phyloP scores from a whole-genome alignment of 2,888 invertebrate genomes.

The Mylabris sibirica region DNA sequence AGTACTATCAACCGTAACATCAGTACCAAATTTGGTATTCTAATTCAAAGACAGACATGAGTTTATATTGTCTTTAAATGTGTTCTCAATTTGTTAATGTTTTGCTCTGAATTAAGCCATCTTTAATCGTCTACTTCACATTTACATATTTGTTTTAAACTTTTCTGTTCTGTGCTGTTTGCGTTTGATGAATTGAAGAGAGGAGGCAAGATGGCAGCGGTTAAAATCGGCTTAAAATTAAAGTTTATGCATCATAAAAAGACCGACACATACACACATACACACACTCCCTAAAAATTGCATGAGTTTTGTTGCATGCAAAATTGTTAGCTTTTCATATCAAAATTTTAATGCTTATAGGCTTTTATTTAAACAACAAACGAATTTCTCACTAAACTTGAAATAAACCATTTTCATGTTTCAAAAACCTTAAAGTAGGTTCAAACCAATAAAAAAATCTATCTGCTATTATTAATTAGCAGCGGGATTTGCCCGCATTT shows the following conservation, averaged over 20 bases:
- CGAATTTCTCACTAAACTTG: background rate
- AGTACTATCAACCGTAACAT: background rate
- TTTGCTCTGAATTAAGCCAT: too few species aligned
- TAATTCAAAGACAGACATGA: too few species aligned
- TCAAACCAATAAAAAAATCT: too few species aligned
- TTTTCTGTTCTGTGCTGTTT: background rate
- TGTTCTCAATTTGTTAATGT: background rate
- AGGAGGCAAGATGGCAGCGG: constrained; percentile 68
- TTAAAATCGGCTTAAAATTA: constrained; percentile 45
- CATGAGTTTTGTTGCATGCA: background rate
- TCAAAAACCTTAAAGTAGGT: too few species aligned
- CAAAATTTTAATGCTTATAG: too few species aligned
- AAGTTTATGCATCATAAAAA: background rate
- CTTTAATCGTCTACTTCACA: too few species aligned
- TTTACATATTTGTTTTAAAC: background rate
- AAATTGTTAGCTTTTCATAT: background rate
- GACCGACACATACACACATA: background rate
- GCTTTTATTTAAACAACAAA: too few species aligned
- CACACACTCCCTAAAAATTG: background rate
- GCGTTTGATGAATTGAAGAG: constrained; percentile 28
- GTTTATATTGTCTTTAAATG: constrained; percentile 10
- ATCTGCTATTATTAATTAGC: too few species aligned
- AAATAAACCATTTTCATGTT: too few species aligned
- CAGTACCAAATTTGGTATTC: constrained; percentile 35
- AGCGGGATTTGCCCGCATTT: too few species aligned